These are phyloP conservation scores for Halesus radiatus DNA, from an alignment of 1,140 invertebrate genomes.

Conservation along the genomic window DNA sequence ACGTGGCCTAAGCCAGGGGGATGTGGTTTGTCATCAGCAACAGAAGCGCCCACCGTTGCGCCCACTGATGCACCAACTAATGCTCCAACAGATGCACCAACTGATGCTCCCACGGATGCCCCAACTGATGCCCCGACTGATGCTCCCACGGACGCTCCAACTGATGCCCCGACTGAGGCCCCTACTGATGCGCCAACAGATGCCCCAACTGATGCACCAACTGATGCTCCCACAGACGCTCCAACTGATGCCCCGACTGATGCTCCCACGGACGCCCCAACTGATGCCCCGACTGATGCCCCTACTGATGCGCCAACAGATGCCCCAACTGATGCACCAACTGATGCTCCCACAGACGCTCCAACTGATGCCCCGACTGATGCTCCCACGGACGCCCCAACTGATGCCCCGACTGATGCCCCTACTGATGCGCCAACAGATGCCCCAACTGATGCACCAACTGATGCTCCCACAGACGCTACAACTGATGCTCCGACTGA, in stretches of 20 bases:
- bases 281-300: background rate
- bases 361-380: constrained; percentile 21
- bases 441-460: background rate
- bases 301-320: background rate
- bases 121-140: constrained; percentile 19
- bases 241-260: constrained; percentile 17
- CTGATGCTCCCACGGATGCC: constrained; percentile 3
- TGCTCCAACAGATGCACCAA: constrained; percentile 20
- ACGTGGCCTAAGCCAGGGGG: constrained; percentile 43
- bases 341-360: constrained; percentile 1
- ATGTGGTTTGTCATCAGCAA: background rate
- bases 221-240: constrained; percentile 1
- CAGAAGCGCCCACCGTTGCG: background rate
- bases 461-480: background rate
- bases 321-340: constrained; percentile 24
- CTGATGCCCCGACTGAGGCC: background rate
- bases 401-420: background rate
- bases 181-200: background rate
- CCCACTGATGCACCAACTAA: constrained; percentile 11
- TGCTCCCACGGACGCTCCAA: constrained; percentile 5
- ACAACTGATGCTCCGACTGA: background rate
- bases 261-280: background rate
- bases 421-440: no score
- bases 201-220: background rate
- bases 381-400: constrained; percentile 3